Conservation (phyloP, 1,140 invertebrate genomes). For the Diuraphis noxia region DNA sequence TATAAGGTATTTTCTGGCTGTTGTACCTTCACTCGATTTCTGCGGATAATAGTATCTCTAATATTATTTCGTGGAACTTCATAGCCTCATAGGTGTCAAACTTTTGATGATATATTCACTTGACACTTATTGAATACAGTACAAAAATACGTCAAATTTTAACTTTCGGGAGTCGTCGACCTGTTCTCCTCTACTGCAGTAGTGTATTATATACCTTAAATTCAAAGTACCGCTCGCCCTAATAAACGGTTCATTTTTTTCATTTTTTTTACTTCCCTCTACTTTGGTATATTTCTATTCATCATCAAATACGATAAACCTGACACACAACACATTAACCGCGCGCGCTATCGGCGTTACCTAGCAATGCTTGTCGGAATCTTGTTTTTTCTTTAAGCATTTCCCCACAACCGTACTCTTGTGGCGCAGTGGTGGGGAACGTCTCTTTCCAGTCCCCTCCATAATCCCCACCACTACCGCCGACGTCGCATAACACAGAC, state of each 20-base stretch:
- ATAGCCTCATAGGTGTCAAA: background rate
- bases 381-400: slow-evolving; percentile 54
- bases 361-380: slow-evolving; percentile 52
- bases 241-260: slow-evolving; percentile 45
- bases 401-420: slow-evolving; percentile 12
- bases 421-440: background rate
- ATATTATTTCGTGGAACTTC: background rate
- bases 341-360: slow-evolving; percentile 42
- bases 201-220: background rate
- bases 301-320: slow-evolving; percentile 30
- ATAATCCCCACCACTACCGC: background rate
- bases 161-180: slow-evolving; percentile 42
- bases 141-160: background rate
- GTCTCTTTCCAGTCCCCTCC: background rate
- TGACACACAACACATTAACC: slow-evolving; percentile 45
- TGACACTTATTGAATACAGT: background rate
- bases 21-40: background rate
- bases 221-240: slow-evolving; percentile 22
- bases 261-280: background rate
- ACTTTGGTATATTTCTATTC: background rate
- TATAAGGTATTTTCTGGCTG: background rate
- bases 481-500: background rate
- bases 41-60: background rate
- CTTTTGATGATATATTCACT: background rate
- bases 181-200: slow-evolving; percentile 12